These are phyloP conservation scores for Clarias magur DNA, from an alignment of 2,113 vertebrate genomes.

Conservation along the genomic window DNA sequence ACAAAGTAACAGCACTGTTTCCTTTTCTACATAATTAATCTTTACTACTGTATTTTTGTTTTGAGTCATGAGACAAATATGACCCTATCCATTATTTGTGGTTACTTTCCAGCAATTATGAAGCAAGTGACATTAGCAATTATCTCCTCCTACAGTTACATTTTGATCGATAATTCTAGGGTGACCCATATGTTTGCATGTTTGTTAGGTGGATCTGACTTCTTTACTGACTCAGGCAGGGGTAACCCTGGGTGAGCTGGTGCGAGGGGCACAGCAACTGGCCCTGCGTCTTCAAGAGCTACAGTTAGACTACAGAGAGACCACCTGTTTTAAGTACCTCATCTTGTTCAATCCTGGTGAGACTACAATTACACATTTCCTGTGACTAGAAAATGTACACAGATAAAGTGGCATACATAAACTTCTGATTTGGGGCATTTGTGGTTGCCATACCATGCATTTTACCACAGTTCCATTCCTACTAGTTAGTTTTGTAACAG, in stretches of 20 bases:
- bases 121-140: too few species aligned
- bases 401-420: not conserved
- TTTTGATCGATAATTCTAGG: too few species aligned
- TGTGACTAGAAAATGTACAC: not conserved
- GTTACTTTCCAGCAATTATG: too few species aligned
- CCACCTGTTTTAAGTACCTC: conserved; percentile 90
- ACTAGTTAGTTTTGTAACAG: not conserved
- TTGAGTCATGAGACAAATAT: too few species aligned
- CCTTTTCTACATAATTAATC: too few species aligned
- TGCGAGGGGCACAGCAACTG: conserved; percentile 82
- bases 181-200: not conserved
- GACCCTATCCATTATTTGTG: too few species aligned
- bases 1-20: too few species aligned
- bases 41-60: too few species aligned
- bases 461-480: not conserved
- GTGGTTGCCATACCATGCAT: not conserved
- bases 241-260: conserved; percentile 75
- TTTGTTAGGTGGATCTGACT: conserved; percentile 78
- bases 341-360: conserved; percentile 91
- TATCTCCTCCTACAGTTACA: too few species aligned
- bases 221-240: conserved; percentile 72
- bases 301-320: conserved; percentile 85
- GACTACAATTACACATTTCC: conserved; percentile 44
- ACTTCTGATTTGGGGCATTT: not conserved
- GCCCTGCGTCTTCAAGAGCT: conserved; percentile 78